Base-by-base conservation (phyloP, 37 sponge, comb jelly and placozoan species). In the Tethya wilhelma region DNA sequence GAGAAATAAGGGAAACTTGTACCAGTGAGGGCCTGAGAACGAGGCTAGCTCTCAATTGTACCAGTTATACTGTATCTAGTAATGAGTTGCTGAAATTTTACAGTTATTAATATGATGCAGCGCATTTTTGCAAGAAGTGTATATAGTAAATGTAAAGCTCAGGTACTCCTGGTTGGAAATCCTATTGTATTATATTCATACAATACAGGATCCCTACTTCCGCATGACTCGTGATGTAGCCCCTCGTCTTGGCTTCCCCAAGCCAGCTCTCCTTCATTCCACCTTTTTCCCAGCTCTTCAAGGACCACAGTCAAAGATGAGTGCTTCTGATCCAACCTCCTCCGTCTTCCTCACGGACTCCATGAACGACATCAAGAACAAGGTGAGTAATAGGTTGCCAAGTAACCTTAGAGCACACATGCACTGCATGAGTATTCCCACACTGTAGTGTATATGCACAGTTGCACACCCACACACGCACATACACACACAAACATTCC, bases 181-280 rank as follows among this genome's bases (percentile, higher is more conserved):
- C n/a, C n/a, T n/a, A n/a, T 49, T 49, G 9, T 14, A 19, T 49
- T 14, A 19, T 12, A n/a, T 60, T 60, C 26, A 17, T 23, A 7
- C 63, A 7, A 40, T 30, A 6, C 28, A 99, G 97, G 99, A 99
- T 60, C 99, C 99, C 4, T 99, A 96, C 67, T 99, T 99, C 67
- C 88, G 99, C 7, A 96, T 99, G 95, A 99, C 99, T 4, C 80
- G 99, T 14, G 99, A 99, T 75, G 97, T 99, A 11, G 99, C 99
- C 25, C 99, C 97, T 26, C 78, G 99, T 7, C 93, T 99, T 57
- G 97, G 95, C 38, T 94, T 85, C 75, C 85, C 29, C 60, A 99
- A 99, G 75, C 99, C 99, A 46, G 95, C 95, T 6, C 84, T 96
- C 2, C 86, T 99, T 45, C 97, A 99, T 67, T 99, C 99, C 42